A percentile compares a stretch with the other conserved stretches of the same genome.
Conservation (phyloP, 1,140 invertebrate species). For the Diplogasteroides magnus region DNA sequence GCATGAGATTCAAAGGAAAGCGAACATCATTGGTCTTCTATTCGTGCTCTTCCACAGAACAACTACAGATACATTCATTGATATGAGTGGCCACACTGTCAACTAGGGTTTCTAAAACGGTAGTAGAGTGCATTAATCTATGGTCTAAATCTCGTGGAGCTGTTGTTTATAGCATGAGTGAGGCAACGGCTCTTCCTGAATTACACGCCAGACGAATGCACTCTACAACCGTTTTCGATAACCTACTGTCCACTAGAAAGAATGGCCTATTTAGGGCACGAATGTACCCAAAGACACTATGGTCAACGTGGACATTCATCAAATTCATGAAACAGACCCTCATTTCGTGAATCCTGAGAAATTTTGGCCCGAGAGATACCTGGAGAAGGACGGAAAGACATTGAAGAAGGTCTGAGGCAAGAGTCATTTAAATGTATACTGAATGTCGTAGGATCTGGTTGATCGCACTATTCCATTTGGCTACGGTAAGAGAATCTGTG, state of each 20-base stretch:
- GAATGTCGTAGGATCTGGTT: no score
- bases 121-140: not conserved
- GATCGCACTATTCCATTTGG: no score
- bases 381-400: not conserved
- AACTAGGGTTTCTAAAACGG: not conserved
- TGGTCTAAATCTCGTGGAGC: no score
- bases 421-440: not conserved
- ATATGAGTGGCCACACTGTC: not conserved
- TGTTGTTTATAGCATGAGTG: no score
- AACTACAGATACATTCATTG: not conserved
- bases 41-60: not conserved
- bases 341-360: not conserved
- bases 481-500: no score
- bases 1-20: not conserved
- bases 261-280: not conserved
- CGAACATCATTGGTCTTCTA: not conserved
- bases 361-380: not conserved
- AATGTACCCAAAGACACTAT: not conserved
- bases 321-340: not conserved
- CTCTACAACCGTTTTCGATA: no score
- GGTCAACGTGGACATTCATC: not conserved
- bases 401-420: not conserved
- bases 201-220: no score
- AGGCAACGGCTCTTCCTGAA: no score
- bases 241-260: no score